A percentile compares a stretch with the other conserved stretches of the same genome.
Conservation (phyloP, 1,140 invertebrate species). For the Tigriopus japonicus region DNA sequence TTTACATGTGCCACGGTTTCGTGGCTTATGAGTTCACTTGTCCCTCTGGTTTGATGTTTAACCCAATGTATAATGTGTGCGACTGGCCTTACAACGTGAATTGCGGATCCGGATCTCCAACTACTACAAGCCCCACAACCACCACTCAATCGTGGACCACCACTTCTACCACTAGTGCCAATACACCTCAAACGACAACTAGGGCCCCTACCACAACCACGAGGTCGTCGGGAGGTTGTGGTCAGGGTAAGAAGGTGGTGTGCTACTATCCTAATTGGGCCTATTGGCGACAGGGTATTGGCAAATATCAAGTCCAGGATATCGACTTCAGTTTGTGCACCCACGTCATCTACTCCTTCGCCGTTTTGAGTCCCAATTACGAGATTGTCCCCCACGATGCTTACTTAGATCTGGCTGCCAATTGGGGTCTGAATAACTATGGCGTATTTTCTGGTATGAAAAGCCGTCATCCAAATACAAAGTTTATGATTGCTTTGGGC, state of each 20-base stretch:
- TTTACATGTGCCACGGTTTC: too few species aligned
- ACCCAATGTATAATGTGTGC: too few species aligned
- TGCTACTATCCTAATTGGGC: slow-evolving; percentile 3
- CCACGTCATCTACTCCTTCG: slow-evolving; percentile 31
- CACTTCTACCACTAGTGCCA: too few species aligned
- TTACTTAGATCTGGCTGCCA: background rate
- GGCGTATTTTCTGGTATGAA: background rate
- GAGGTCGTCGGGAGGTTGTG: too few species aligned
- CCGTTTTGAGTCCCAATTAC: slow-evolving; percentile 20
- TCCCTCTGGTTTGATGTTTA: too few species aligned
- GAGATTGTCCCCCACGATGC: background rate
- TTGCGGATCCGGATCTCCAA: too few species aligned
- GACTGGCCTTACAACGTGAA: too few species aligned
- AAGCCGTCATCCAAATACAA: slow-evolving; percentile 16
- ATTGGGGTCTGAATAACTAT: background rate
- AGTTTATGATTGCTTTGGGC: slow-evolving; percentile 21
- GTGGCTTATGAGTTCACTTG: too few species aligned
- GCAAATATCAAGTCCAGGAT: slow-evolving; percentile 19
- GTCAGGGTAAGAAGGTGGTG: background rate
- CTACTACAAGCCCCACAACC: too few species aligned
- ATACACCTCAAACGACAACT: too few species aligned
- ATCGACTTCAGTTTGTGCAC: slow-evolving; percentile 29
- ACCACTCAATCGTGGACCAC: too few species aligned
- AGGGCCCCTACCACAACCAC: too few species aligned
- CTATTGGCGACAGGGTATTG: slow-evolving; percentile 2